phyloP scores from a whole-genome alignment of 1,140 invertebrate genomes.

The Bursaphelenchus mucronatus region DNA sequence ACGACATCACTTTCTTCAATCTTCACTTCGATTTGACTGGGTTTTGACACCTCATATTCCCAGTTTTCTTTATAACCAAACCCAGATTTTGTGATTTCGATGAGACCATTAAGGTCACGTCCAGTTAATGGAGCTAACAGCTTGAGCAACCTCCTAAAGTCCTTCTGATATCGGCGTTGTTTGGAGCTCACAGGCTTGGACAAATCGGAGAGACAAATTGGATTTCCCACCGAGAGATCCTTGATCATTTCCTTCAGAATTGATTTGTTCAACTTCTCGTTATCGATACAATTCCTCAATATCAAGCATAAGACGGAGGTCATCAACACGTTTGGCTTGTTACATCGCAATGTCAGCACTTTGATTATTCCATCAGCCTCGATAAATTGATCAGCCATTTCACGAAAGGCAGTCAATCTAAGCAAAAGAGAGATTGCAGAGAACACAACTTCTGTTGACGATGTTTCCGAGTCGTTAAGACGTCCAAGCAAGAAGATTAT shows the following conservation, averaged over 20 bases:
- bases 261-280: conserved; percentile 7
- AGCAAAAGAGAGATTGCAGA: conserved; percentile 7
- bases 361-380: conserved; percentile 4
- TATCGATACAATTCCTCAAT: conserved; percentile 7
- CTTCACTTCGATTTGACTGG: not conserved
- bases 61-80: too few species aligned
- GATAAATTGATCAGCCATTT: conserved; percentile 6
- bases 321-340: conserved; percentile 9
- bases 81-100: not conserved
- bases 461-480: not conserved
- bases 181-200: not conserved
- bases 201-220: conserved; percentile 1
- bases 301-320: conserved; percentile 13
- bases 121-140: conserved; percentile 9
- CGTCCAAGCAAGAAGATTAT: not conserved
- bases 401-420: not conserved
- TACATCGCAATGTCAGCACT: conserved; percentile 5
- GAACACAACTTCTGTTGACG: conserved; percentile 4
- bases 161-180: conserved; percentile 5
- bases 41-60: too few species aligned
- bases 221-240: not conserved
- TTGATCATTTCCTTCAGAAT: not conserved
- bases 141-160: conserved; percentile 1
- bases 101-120: not conserved
- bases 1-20: not conserved